Evolutionary conservation across 2,888 invertebrate species (phyloP).

Genomic region (Cataglyphis altisquamis): DNA sequence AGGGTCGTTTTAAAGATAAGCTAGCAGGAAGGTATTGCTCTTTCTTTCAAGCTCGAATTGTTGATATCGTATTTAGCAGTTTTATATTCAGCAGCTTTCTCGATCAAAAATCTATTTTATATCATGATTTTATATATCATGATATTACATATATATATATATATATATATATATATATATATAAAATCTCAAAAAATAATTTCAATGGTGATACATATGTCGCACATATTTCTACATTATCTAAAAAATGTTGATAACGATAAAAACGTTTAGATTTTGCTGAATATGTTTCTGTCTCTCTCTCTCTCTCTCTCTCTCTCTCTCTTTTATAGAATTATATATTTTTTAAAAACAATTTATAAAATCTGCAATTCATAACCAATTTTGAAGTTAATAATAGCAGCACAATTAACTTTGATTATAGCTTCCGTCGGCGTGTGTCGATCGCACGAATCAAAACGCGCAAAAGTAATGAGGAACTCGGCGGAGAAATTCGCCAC

Average conservation of each 20-base stretch:
- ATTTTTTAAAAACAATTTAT: neutral
- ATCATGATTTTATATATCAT: slow-evolving; percentile 8
- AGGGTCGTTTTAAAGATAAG: slow-evolving; percentile 66
- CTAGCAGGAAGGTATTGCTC: slow-evolving; percentile 63
- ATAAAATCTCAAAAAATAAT: neutral
- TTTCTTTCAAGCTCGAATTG: slow-evolving; percentile 57
- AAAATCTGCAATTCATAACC: neutral
- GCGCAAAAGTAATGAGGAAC: slow-evolving; percentile 21
- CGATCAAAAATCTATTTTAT: slow-evolving; percentile 59
- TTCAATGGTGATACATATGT: slow-evolving; percentile 11
- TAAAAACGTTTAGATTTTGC: neutral
- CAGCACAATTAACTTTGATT: slow-evolving; percentile 7
- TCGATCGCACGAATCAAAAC: slow-evolving; percentile 38
- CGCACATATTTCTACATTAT: neutral
- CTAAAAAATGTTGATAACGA: neutral
- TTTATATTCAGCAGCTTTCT: slow-evolving; percentile 19
- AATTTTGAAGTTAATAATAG: neutral
- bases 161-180: neutral
- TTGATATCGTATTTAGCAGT: slow-evolving; percentile 29
- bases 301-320: neutral
- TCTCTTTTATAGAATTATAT: neutral
- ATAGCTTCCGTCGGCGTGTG: neutral
- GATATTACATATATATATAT: too few relatives aligned
- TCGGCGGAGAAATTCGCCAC: slow-evolving; percentile 30
- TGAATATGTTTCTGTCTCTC: neutral